Percentiles rank a stretch among this genome's conserved stretches.
Conservation (phyloP, 2,113 vertebrate genomes). For the Paradisaea rubra region DNA sequence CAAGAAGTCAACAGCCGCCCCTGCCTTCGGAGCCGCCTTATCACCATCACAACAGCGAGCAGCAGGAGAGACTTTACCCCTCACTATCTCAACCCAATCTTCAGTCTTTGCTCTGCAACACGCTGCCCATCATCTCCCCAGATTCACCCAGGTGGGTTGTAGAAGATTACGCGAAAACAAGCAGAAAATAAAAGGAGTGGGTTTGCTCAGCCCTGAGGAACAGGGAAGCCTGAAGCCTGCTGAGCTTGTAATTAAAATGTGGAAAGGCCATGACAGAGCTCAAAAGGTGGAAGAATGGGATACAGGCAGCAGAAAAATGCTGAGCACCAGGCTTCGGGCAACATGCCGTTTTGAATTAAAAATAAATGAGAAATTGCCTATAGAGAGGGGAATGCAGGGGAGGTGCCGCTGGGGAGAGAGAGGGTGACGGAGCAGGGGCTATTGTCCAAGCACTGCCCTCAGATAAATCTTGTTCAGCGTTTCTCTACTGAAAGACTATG, state of each 20-base stretch:
- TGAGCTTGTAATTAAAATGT: background rate
- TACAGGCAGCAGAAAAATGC: background rate
- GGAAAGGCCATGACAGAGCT: background rate
- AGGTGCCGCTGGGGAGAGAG: background rate
- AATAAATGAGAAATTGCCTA: conserved; percentile 26
- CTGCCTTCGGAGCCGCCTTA: background rate
- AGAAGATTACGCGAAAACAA: fast-evolving
- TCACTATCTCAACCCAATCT: background rate
- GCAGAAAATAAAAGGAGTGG: background rate
- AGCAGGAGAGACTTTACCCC: background rate
- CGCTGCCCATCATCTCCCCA: fast-evolving
- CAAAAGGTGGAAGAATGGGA: conserved; percentile 4
- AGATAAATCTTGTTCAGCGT: background rate
- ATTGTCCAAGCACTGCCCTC: background rate
- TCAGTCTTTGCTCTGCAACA: background rate
- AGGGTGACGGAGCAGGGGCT: background rate
- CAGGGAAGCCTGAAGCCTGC: background rate
- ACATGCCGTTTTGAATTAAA: background rate
- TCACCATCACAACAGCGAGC: background rate
- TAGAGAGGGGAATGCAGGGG: background rate
- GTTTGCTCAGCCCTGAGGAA: background rate
- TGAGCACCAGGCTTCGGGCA: background rate
- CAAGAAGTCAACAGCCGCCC: background rate
- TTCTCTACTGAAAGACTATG: background rate
- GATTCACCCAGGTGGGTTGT: background rate